Percentiles rank a stretch among this genome's conserved stretches.
These are phyloP conservation scores for Philereme transversata DNA, from an alignment of 2,888 invertebrate genomes.

Conservation along the genomic window DNA sequence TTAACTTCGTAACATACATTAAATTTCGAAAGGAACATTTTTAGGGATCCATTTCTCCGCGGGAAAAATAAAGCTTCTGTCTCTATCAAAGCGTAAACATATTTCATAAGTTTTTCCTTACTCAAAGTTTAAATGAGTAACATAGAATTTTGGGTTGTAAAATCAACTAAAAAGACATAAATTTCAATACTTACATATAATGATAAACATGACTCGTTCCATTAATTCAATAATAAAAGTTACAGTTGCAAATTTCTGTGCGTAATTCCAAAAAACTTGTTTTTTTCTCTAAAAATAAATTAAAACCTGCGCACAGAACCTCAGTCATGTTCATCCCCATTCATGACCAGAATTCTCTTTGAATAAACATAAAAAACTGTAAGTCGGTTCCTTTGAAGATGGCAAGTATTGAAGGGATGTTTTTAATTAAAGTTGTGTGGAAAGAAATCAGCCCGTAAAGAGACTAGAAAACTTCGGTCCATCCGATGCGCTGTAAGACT, in stretches of 20 bases:
- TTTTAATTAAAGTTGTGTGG: slow-evolving; percentile 70
- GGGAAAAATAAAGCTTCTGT: slow-evolving; percentile 1
- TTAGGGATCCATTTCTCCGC: slow-evolving; percentile 22
- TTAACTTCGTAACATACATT: slow-evolving; percentile 55
- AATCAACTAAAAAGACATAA: too few relatives aligned
- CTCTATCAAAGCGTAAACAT: not conserved
- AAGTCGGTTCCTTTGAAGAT: slow-evolving; percentile 47
- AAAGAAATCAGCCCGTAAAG: slow-evolving; percentile 36
- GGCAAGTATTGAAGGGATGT: slow-evolving; percentile 54
- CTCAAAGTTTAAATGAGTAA: too few relatives aligned
- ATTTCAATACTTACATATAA: too few relatives aligned
- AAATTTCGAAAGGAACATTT: slow-evolving; percentile 56
- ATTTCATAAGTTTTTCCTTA: too few relatives aligned
- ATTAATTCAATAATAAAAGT: too few relatives aligned
- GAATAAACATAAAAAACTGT: slow-evolving; percentile 58
- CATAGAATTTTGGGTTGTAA: too few relatives aligned
- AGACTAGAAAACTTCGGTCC: slow-evolving; percentile 42
- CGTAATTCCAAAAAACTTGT: too few relatives aligned
- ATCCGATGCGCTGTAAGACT: slow-evolving; percentile 33
- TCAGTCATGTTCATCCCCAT: not conserved
- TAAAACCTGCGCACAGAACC: not conserved
- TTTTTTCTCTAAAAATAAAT: too few relatives aligned
- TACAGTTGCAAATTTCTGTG: too few relatives aligned
- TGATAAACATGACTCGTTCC: too few relatives aligned
- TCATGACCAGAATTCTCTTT: slow-evolving; percentile 27